A percentile compares a stretch with the other conserved stretches of the same genome.
These are phyloP conservation scores for Brienomyrus brachyistius DNA, from an alignment of 2,113 vertebrate genomes.

Conservation along the genomic window DNA sequence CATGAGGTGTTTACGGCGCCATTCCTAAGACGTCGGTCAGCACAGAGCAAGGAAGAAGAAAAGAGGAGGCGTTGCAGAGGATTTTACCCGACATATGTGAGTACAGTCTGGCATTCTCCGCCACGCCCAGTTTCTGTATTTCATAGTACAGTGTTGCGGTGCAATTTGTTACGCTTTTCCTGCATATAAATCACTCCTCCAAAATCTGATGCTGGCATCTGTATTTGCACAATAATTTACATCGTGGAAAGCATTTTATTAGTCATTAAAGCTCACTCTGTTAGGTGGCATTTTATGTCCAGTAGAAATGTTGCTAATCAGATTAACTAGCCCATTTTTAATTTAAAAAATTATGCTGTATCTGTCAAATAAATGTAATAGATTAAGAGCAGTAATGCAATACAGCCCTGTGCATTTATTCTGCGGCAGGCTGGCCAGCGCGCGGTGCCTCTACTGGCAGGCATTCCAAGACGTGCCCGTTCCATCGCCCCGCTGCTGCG, in stretches of 20 bases:
- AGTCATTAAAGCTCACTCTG: background rate
- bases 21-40: constrained; percentile 32
- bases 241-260: constrained; percentile 4
- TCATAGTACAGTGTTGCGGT: background rate
- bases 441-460: background rate
- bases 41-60: constrained; percentile 27
- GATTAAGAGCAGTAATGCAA: too few relatives aligned
- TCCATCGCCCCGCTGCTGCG: background rate
- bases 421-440: background rate
- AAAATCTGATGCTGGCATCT: background rate
- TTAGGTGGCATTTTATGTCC: background rate
- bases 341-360: background rate
- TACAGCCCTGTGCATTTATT: background rate
- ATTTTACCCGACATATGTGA: constrained; percentile 44
- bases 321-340: background rate
- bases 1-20: constrained; percentile 7
- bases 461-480: background rate
- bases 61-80: background rate
- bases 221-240: background rate
- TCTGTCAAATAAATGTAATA: background rate
- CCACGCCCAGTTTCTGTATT: background rate
- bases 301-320: background rate
- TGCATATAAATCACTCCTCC: background rate
- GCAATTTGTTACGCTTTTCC: background rate
- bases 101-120: constrained; percentile 28